phyloP scores from a whole-genome alignment of 2,797 vertebrate genomes.

The Micrastur ruficollis region DNA sequence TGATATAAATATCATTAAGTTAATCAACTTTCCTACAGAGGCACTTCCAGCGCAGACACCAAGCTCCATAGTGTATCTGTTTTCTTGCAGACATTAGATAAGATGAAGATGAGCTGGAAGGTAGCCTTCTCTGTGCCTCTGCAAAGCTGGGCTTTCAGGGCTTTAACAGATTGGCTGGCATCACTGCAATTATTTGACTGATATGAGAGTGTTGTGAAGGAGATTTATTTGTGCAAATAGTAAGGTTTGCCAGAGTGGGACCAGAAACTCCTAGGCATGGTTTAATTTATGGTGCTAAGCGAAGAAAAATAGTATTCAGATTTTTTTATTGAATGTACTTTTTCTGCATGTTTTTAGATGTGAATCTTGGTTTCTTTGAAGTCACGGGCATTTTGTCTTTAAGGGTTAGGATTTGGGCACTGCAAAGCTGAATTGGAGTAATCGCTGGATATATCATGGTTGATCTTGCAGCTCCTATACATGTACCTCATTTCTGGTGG shows the following conservation, averaged over 20 bases:
- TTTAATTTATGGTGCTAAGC: neutral
- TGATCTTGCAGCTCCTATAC: neutral
- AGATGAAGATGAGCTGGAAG: neutral
- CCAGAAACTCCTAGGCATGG: neutral
- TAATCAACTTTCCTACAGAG: neutral
- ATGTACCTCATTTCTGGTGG: neutral
- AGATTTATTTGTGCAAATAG: neutral
- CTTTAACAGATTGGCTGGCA: neutral
- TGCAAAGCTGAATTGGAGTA: neutral
- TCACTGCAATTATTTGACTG: neutral
- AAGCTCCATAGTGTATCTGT: neutral
- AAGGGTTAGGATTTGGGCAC: neutral
- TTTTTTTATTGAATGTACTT: neutral
- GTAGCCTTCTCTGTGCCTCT: neutral
- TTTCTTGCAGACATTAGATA: neutral
- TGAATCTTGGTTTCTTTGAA: neutral
- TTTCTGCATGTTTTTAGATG: neutral
- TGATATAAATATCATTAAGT: neutral
- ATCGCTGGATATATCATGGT: accelerated
- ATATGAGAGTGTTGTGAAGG: neutral
- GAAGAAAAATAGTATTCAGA: neutral
- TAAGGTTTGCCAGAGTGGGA: neutral
- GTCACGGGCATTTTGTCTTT: neutral
- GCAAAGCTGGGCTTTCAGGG: neutral
- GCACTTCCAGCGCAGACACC: accelerated